Conservation (phyloP, 1,140 invertebrate genomes). For the Pseudomyrmex sp. region DNA sequence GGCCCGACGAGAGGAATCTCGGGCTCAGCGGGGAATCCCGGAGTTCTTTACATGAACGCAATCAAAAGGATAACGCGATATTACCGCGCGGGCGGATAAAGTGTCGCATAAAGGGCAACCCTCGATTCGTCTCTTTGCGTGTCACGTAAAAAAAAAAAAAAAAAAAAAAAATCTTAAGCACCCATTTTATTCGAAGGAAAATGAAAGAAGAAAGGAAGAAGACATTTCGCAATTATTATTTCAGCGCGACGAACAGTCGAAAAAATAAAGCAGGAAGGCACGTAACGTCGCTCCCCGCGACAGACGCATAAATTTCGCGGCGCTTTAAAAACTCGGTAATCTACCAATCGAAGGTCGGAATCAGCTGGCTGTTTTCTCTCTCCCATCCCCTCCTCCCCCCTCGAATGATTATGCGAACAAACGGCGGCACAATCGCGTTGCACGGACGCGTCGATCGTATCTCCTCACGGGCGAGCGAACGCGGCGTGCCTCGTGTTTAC, state of each 20-base stretch:
- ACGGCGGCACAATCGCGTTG: conserved; percentile 17
- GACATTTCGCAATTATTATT: conserved; percentile 32
- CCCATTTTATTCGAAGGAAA: conserved; percentile 5
- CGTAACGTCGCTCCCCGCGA: not conserved
- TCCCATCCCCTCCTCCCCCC: too few relatives aligned
- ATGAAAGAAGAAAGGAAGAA: not conserved
- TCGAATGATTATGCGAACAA: not conserved
- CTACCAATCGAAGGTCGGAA: conserved; percentile 35
- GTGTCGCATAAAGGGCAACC: not conserved
- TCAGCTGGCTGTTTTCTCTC: conserved; percentile 1
- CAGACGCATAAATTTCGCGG: conserved; percentile 48
- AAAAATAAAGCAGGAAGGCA: conserved; percentile 4
- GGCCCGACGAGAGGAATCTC: not conserved
- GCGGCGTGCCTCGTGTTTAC: conserved; percentile 59
- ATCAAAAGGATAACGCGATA: conserved; percentile 50
- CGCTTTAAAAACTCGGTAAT: conserved; percentile 44
- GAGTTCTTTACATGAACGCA: conserved; percentile 33
- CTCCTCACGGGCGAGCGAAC: not conserved
- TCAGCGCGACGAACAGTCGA: not conserved
- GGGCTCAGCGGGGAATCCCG: not conserved
- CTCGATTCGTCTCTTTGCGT: not conserved
- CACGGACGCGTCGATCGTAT: conserved; percentile 32
- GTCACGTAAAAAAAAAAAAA: not conserved
- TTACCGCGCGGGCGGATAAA: conserved; percentile 26
- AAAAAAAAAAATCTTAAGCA: conserved; percentile 3